These are phyloP conservation scores for Ornithoptera alexandrae DNA, from an alignment of 2,888 invertebrate species.

Conservation along the genomic window DNA sequence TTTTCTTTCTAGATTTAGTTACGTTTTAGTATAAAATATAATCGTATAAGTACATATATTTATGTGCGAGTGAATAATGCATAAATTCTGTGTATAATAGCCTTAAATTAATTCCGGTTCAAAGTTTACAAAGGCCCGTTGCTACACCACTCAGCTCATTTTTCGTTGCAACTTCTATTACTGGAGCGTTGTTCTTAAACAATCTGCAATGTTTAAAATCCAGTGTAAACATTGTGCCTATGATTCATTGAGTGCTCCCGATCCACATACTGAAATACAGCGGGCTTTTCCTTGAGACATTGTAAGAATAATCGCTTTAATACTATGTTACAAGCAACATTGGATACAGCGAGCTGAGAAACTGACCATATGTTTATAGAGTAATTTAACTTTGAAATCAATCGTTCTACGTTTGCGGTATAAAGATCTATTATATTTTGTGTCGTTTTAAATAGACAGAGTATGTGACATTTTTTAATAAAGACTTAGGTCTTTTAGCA, in stretches of 20 bases:
- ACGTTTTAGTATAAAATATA: too few species aligned
- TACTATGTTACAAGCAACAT: constrained; percentile 16
- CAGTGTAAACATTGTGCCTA: constrained; percentile 46
- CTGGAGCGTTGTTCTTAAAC: constrained; percentile 46
- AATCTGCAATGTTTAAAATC: constrained; percentile 50
- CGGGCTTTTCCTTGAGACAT: constrained; percentile 33
- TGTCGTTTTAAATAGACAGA: too few species aligned
- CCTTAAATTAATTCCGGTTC: neutral
- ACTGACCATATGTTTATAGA: too few species aligned
- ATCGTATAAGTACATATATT: neutral
- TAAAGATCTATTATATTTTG: too few species aligned
- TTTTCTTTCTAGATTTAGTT: too few species aligned
- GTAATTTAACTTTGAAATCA: too few species aligned
- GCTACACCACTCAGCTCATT: constrained; percentile 21
- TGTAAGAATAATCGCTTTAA: constrained; percentile 26
- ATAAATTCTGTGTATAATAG: too few species aligned
- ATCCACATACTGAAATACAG: constrained; percentile 48
- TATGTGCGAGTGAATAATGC: too few species aligned
- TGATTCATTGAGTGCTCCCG: constrained; percentile 59
- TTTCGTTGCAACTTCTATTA: constrained; percentile 34
- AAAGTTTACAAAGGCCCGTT: constrained; percentile 11
- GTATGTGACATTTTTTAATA: too few species aligned
- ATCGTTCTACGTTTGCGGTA: too few species aligned
- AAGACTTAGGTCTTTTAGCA: too few species aligned
- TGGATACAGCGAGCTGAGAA: too few species aligned